Conservation (phyloP, 2,797 vertebrate genomes). For the Hydrophis major region DNA sequence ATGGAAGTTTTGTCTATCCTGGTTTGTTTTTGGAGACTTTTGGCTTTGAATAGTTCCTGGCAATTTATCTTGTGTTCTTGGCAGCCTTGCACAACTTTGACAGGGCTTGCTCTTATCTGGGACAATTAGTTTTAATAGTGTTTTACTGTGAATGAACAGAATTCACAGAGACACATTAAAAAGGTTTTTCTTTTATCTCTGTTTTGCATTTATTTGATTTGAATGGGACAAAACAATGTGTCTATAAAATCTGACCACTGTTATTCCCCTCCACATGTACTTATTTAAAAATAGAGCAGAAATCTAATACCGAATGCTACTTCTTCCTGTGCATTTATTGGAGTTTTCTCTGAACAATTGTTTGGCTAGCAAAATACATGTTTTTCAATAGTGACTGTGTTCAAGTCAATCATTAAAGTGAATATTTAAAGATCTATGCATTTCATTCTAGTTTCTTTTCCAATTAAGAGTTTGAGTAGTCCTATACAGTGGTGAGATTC, state of each 20-base stretch:
- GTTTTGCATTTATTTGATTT: no score
- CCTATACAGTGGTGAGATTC: slow-evolving; percentile 4
- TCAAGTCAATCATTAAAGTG: slow-evolving; percentile 41
- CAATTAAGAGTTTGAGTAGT: slow-evolving; percentile 17
- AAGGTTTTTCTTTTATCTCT: no score
- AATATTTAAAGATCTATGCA: slow-evolving; percentile 16
- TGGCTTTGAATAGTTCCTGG: no score
- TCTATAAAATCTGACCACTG: background rate
- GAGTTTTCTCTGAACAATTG: background rate
- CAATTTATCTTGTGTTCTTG: no score
- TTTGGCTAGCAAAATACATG: slow-evolving; percentile 15
- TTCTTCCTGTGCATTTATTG: background rate
- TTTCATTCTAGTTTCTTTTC: slow-evolving; percentile 42
- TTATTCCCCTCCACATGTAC: slow-evolving; percentile 3
- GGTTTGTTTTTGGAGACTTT: no score
- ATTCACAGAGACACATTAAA: no score
- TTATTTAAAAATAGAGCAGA: background rate
- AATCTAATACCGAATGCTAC: background rate
- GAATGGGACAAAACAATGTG: no score
- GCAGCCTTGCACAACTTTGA: no score
- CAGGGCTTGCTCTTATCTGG: no score
- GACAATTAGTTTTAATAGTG: no score
- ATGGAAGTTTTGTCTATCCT: no score
- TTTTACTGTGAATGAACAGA: no score
- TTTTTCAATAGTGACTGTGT: slow-evolving; percentile 42